Evolutionary conservation across 2,797 vertebrate genomes (phyloP).

Genomic region (Pseudopleuronectes americanus): DNA sequence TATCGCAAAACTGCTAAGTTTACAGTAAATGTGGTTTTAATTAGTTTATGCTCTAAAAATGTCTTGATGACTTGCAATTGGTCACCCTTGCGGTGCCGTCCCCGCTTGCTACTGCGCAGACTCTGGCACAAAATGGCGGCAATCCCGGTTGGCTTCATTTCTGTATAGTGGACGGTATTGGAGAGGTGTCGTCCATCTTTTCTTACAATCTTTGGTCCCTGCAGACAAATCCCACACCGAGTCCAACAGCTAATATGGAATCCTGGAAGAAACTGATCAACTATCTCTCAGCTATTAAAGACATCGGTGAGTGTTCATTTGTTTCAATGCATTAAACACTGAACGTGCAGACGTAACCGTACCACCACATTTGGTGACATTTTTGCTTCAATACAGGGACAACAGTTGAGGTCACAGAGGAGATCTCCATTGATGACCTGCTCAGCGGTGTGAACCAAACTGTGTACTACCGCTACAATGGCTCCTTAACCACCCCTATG

Average conservation of each 20-base stretch:
- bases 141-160: too few species aligned
- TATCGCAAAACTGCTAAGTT: too few species aligned
- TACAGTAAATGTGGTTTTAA: too few species aligned
- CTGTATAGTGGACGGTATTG: too few species aligned
- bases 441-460: conserved; percentile 62
- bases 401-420: neutral
- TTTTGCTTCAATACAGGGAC: conserved; percentile 33
- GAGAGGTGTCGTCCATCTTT: too few species aligned
- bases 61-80: too few species aligned
- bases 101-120: too few species aligned
- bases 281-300: conserved; percentile 36
- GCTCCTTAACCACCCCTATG: conserved; percentile 81
- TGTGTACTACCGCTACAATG: conserved; percentile 78
- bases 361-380: neutral
- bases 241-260: conserved; percentile 6
- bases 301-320: conserved; percentile 38
- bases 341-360: neutral
- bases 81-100: too few species aligned
- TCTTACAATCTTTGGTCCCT: neutral
- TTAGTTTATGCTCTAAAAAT: too few species aligned
- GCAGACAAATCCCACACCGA: conserved; percentile 3
- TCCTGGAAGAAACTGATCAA: conserved; percentile 55
- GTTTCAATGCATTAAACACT: neutral
- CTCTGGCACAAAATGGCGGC: too few species aligned
- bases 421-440: conserved; percentile 72